Evolutionary conservation across 2,888 invertebrate species (phyloP), one percentile per base, ranked within the genome.

Genomic region (Lycocerus yunnanus): DNA sequence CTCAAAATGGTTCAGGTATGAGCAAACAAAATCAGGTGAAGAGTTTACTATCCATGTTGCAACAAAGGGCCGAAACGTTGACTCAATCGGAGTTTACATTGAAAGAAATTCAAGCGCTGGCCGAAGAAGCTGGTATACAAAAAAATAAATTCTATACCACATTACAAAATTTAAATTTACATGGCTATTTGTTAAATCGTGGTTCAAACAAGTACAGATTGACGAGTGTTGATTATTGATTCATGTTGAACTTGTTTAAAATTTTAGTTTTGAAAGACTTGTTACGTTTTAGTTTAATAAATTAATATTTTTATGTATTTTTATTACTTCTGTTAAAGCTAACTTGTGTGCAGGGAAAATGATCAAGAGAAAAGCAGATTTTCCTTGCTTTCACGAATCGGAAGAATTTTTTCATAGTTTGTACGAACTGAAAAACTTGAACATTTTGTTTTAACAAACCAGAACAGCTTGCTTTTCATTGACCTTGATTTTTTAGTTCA

Each of bases 141-240:
- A 86, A 89, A 58, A 89, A 90, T 0, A 92, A 93, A 83, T 91
- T 95, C 78, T 89, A 89, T 66, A 90, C 91, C 78, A 89, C 97
- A 66, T 89, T 98, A 69, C 91, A 93, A 79, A 91, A 93, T 43
- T 90, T 97, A 80, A 97, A 98, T 85, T 89, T 92, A 81, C 95
- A 96, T 85, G 97, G 97, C 10, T 94, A 93, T 87, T 88, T 98
- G 78, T 88, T 98, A 78, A 93, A 96, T 83, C 96, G 95, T 86
- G 94, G 93, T 16, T 78, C 78, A 13, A 81, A 82, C 76, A 83
- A 77, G 21, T 87, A 85, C 79, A 85, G 86, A 77, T 78, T 86
- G 43, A 78, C 82, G 10, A 81, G 80, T 68, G 80, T 80, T 20
- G 78, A 81, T 75, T 76, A 78, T 59, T 74, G 66, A 70, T 20